These are phyloP conservation scores for Archaeoteleia sp. DNA, from an alignment of 2,888 invertebrate species.

Conservation along the genomic window DNA sequence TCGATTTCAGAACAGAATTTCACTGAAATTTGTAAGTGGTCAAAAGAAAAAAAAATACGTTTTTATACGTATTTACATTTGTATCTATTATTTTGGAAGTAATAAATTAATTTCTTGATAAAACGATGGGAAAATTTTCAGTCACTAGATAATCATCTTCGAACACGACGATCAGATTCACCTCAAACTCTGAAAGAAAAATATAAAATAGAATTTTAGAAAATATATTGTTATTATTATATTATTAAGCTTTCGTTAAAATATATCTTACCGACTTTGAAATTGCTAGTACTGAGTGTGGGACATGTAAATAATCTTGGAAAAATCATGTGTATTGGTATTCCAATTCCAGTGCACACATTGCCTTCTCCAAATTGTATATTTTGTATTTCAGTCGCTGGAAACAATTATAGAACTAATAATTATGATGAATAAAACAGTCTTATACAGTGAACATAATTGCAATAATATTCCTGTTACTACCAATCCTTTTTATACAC, in stretches of 20 bases:
- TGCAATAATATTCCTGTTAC: too few relatives aligned
- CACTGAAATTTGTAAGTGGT: too few relatives aligned
- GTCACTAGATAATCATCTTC: slow-evolving; percentile 95
- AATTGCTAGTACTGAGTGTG: slow-evolving; percentile 90
- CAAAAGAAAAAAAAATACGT: too few relatives aligned
- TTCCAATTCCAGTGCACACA: slow-evolving; percentile 84
- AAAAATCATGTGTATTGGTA: slow-evolving; percentile 97
- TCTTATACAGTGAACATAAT: too few relatives aligned
- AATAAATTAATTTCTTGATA: slow-evolving; percentile 75
- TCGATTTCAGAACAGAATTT: too few relatives aligned
- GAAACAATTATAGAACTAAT: slow-evolving; percentile 57
- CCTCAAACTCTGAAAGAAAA: slow-evolving; percentile 90
- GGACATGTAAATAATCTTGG: slow-evolving; percentile 97
- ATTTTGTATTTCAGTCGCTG: slow-evolving; percentile 98
- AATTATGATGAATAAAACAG: slow-evolving; percentile 24
- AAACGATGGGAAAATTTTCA: slow-evolving; percentile 91
- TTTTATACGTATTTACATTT: slow-evolving; percentile 13
- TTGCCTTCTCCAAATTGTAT: slow-evolving; percentile 98
- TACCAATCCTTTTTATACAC: too few relatives aligned
- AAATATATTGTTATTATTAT: slow-evolving; percentile 6
- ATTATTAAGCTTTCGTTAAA: slow-evolving; percentile 5
- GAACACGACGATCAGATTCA: slow-evolving; percentile 94
- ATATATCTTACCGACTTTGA: slow-evolving; percentile 88
- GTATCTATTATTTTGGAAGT: slow-evolving; percentile 20
- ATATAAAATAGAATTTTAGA: slow-evolving; percentile 11